phyloP scores from a whole-genome alignment of 1,140 invertebrate genomes.

The Drosophila suzukii region DNA sequence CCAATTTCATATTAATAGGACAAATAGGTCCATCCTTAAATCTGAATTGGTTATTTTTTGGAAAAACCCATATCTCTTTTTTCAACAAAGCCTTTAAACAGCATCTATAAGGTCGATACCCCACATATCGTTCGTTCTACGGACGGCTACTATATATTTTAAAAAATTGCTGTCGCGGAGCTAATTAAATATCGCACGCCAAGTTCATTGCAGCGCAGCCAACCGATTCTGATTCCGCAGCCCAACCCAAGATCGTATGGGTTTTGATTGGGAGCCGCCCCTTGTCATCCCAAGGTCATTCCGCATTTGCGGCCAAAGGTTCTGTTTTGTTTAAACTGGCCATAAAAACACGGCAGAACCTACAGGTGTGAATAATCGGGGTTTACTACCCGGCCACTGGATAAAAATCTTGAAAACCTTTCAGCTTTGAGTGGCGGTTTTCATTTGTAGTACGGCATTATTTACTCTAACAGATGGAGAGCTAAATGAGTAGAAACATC shows the following conservation, averaged over 20 bases:
- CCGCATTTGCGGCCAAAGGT: constrained; percentile 26
- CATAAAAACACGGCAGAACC: constrained; percentile 9
- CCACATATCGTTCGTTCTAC: neutral
- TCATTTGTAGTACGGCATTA: neutral
- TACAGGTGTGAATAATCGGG: neutral
- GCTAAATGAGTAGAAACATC: no score
- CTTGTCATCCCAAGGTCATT: constrained; percentile 18
- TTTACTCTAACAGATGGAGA: neutral
- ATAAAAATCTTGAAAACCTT: neutral
- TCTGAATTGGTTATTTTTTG: neutral
- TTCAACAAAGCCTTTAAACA: neutral
- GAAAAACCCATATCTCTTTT: neutral
- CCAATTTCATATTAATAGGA: neutral
- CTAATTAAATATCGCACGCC: constrained; percentile 64
- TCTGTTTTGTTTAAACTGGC: constrained; percentile 6
- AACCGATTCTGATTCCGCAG: constrained; percentile 2
- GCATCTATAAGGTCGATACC: neutral
- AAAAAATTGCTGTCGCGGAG: constrained; percentile 23
- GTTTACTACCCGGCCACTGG: neutral
- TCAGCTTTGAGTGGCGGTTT: constrained; percentile 4
- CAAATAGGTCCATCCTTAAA: neutral
- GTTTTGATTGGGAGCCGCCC: constrained; percentile 5
- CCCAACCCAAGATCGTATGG: constrained; percentile 10
- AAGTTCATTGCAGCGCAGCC: constrained; percentile 65
- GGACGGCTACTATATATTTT: constrained; percentile 27